Conservation (phyloP, 1,140 invertebrate species). For the Phortica variegata region DNA sequence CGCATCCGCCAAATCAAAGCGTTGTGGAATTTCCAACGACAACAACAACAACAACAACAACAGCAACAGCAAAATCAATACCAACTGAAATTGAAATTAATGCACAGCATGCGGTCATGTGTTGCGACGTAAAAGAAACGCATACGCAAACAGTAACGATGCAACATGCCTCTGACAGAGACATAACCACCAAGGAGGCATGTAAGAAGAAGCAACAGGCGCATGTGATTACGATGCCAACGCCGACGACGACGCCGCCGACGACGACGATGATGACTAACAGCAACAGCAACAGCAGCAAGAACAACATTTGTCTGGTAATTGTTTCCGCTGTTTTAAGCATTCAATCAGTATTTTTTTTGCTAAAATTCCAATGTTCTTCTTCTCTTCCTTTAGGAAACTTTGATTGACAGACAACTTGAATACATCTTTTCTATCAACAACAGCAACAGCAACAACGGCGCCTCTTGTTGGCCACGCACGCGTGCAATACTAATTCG, state of each 20-base stretch:
- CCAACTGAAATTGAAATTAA: constrained; percentile 1
- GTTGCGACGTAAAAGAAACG: too few relatives aligned
- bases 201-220: constrained; percentile 4
- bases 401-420: constrained; percentile 65
- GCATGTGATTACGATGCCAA: neutral
- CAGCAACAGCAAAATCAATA: constrained; percentile 7
- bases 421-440: constrained; percentile 62
- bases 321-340: neutral
- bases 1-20: neutral
- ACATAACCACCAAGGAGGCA: constrained; percentile 18
- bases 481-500: constrained; percentile 65
- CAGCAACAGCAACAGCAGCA: constrained; percentile 3
- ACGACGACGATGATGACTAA: neutral
- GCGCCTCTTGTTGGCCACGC: constrained; percentile 57
- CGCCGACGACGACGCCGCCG: neutral
- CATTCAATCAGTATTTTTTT: too few relatives aligned
- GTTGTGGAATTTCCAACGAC: too few relatives aligned
- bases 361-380: too few relatives aligned
- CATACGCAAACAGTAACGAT: too few relatives aligned
- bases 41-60: constrained; percentile 4
- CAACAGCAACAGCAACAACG: too few relatives aligned
- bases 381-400: too few relatives aligned
- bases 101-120: neutral
- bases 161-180: constrained; percentile 19
- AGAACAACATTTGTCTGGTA: constrained; percentile 2